Evolutionary conservation across 2,888 invertebrate genomes (phyloP).

Genomic region (Andrena trimmerana): DNA sequence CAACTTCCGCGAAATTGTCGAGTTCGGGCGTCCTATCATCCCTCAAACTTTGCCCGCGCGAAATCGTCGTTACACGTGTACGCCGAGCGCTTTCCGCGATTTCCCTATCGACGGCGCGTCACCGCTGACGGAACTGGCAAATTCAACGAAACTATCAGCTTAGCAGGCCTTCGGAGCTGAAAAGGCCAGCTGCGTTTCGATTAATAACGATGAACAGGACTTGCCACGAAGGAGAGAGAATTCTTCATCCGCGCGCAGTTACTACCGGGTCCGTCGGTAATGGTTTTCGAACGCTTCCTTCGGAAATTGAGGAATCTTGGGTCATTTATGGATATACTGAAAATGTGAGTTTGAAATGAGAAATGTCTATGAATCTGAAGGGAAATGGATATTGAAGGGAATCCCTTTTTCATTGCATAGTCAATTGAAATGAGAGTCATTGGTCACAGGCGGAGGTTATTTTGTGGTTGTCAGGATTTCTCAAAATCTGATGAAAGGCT

Average conservation of each 20-base stretch:
- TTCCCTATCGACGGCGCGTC: slow-evolving; percentile 36
- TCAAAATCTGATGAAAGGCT: too few relatives aligned
- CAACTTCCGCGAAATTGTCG: slow-evolving; percentile 73
- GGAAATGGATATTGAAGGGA: too few relatives aligned
- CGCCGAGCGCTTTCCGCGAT: slow-evolving; percentile 18
- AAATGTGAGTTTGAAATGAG: too few relatives aligned
- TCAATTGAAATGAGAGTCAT: too few relatives aligned
- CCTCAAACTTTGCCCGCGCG: slow-evolving; percentile 62
- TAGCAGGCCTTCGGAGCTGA: slow-evolving; percentile 41
- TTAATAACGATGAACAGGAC: slow-evolving; percentile 27
- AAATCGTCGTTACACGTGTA: slow-evolving; percentile 34
- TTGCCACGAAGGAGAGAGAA: neutral
- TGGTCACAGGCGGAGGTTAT: too few relatives aligned
- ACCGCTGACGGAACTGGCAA: slow-evolving; percentile 19
- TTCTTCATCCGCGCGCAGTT: neutral
- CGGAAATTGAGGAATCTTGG: neutral
- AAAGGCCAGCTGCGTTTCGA: slow-evolving; percentile 25
- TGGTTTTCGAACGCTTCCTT: neutral
- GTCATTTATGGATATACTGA: too few relatives aligned
- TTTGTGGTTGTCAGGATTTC: too few relatives aligned
- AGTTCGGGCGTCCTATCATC: slow-evolving; percentile 67
- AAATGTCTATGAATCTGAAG: too few relatives aligned
- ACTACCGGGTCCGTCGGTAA: neutral
- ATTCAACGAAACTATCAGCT: slow-evolving; percentile 51
- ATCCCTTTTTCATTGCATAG: too few relatives aligned